Base-by-base conservation (phyloP, 2,888 invertebrate genomes). In the Andricus curvator region DNA sequence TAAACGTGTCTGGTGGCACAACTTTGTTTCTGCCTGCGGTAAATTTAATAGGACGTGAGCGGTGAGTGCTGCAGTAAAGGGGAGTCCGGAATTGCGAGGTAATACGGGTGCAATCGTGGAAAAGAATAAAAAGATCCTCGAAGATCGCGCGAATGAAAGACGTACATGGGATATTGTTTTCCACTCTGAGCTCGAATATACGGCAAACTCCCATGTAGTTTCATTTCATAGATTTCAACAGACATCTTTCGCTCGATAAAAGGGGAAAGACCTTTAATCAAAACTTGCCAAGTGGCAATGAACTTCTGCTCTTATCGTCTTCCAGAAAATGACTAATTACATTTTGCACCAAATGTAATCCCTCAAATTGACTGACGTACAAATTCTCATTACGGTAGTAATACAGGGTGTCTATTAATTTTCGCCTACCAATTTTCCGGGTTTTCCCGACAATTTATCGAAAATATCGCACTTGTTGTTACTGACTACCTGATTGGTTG, bases 121-220 rank as follows among this genome's bases (percentile, higher is more conserved):
- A 80, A 83, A 37, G 37, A 37, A 37, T 37, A 37, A 37, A 37
- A 37, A 78, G 80, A 67, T 80, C 65, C 80, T 84, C 80, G 83
- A 82, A 82, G 84, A 80, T 83, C 33, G 65, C 51, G n/a, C 20
- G 79, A 81, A 79, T 81, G 82, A 85, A 82, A 84, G 85, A 86
- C 84, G 81, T 80, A 81, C 70, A 56, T 41, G 77, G 78, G 82
- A 86, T 86, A 86, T 85, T 86, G 86, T 86, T 86, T 86, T 81
- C 85, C 80, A 80, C 84, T 82, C 77, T 68, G 76, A 78, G 67
- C 77, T 78, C 29, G 44, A 77, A 82, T 65, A 68, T 80, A 78
- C 80, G 76, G 33, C 15, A 67, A 78, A 79, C 67, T 68, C 29
- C 48, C 48, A 11, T 29, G 37, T 62, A 68, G 44, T 64, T 79